phyloP scores from a whole-genome alignment of 2,113 vertebrate genomes.

The Alethe castanea region DNA sequence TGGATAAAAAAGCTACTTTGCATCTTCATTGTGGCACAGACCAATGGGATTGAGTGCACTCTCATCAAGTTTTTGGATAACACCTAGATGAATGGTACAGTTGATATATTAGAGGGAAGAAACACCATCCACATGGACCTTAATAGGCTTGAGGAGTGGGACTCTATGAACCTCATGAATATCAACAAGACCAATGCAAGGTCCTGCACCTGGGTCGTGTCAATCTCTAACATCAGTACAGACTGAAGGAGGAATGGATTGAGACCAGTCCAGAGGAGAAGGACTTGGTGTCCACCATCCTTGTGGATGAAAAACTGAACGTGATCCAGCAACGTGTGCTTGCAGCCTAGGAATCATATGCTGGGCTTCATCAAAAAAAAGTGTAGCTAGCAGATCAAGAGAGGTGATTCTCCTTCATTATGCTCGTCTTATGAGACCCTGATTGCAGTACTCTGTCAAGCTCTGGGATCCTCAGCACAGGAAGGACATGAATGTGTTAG shows the following conservation, averaged over 20 bases:
- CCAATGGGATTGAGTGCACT: not conserved
- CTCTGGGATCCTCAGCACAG: not conserved
- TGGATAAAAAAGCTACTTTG: not conserved
- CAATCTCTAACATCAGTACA: not conserved
- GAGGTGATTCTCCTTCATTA: not conserved
- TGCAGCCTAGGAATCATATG: not conserved
- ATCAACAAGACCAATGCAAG: not conserved
- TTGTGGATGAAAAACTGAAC: not conserved
- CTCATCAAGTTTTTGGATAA: not conserved
- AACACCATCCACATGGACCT: not conserved
- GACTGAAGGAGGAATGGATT: not conserved
- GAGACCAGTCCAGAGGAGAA: not conserved
- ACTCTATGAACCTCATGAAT: not conserved
- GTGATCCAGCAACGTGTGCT: not conserved
- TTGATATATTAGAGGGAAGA: not conserved
- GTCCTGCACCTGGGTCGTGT: not conserved
- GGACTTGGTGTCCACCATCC: not conserved
- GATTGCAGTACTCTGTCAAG: not conserved
- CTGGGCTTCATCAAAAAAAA: not conserved
- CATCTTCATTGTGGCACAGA: not conserved
- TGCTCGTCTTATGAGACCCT: not conserved
- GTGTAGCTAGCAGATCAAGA: not conserved
- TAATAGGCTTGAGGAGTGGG: not conserved
- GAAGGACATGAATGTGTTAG: not conserved
- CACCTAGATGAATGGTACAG: not conserved